These are phyloP conservation scores for Campylorhamphus procurvoides DNA, from an alignment of 2,113 vertebrate species.

Conservation along the genomic window DNA sequence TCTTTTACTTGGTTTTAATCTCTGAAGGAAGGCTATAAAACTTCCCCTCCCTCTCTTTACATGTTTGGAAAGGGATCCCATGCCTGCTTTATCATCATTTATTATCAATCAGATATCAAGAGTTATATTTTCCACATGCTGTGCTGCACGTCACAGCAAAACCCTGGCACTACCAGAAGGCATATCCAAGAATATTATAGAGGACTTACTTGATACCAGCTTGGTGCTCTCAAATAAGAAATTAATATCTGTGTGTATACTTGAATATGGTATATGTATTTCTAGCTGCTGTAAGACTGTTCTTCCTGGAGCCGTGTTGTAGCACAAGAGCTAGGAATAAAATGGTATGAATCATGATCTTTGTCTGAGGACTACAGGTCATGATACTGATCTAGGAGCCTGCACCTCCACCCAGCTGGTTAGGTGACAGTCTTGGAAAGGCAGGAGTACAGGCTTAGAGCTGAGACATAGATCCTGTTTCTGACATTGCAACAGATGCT, in stretches of 20 bases:
- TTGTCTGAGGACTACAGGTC: not conserved
- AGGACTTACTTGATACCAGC: not conserved
- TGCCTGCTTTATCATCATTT: not conserved
- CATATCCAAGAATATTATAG: not conserved
- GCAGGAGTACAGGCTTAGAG: not conserved
- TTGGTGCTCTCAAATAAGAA: not conserved
- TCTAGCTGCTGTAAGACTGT: not conserved
- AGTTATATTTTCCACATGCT: not conserved
- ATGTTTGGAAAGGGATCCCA: not conserved
- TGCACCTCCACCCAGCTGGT: accelerated
- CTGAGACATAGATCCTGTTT: not conserved
- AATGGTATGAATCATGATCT: not conserved
- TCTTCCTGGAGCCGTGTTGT: not conserved
- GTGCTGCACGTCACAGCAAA: not conserved
- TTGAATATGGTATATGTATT: not conserved
- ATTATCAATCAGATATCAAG: not conserved
- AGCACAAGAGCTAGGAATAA: not conserved
- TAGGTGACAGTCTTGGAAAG: not conserved
- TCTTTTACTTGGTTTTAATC: not conserved
- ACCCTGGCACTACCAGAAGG: not conserved
- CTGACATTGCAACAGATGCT: not conserved
- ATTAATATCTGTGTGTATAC: not conserved
- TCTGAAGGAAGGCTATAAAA: not conserved
- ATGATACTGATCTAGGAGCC: not conserved
- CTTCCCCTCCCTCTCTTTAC: not conserved